Conservation (phyloP, 2,888 invertebrate species). For the Theretra japonica region DNA sequence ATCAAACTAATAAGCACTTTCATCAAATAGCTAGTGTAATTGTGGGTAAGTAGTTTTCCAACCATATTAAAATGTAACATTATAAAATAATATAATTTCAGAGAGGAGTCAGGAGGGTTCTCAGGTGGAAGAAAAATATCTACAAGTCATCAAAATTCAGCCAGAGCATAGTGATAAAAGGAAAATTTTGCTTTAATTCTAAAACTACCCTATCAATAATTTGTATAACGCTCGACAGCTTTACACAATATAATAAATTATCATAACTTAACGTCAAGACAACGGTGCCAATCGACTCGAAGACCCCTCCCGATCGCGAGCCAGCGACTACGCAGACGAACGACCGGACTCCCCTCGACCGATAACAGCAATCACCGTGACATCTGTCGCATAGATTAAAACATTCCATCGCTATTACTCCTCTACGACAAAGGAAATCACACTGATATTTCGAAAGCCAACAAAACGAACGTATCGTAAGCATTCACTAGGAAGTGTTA, state of each 20-base stretch:
- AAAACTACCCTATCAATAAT: constrained; percentile 52
- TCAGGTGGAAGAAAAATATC: constrained; percentile 39
- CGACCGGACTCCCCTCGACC: constrained; percentile 32
- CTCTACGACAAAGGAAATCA: constrained; percentile 77
- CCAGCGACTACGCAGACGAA: constrained; percentile 21
- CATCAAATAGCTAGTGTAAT: constrained; percentile 76
- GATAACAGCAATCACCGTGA: constrained; percentile 16
- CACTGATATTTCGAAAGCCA: constrained; percentile 82
- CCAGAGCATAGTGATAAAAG: constrained; percentile 33
- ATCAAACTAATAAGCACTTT: constrained; percentile 83
- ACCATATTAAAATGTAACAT: constrained; percentile 52
- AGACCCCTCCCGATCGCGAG: constrained; percentile 26
- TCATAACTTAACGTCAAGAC: constrained; percentile 32
- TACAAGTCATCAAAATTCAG: constrained; percentile 44
- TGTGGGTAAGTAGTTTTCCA: constrained; percentile 67
- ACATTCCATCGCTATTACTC: constrained; percentile 78
- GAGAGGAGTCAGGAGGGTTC: constrained; percentile 68
- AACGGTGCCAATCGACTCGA: constrained; percentile 30
- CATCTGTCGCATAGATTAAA: constrained; percentile 47
- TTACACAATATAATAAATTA: constrained; percentile 33
- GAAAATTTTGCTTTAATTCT: constrained; percentile 33
- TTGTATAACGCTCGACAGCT: constrained; percentile 36
- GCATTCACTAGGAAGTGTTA: constrained; percentile 78
- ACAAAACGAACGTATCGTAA: constrained; percentile 79
- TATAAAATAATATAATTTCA: constrained; percentile 61